Base-by-base conservation (phyloP, 23 tunicate species). In the Halocynthia roretzi region DNA sequence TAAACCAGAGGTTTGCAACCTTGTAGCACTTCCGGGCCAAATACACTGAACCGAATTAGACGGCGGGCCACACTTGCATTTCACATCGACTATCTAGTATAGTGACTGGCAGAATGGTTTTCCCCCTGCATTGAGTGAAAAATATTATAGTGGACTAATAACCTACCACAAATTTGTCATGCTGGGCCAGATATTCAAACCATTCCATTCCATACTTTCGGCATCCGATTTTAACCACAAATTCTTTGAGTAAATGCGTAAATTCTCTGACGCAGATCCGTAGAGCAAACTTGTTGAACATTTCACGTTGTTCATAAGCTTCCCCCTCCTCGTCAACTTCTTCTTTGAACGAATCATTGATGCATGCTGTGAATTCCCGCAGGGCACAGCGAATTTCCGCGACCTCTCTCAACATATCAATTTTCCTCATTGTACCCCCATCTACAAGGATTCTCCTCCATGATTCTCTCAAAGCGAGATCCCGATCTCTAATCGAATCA, bases 171-270 rank as follows among this genome's bases (percentile, higher is more conserved):
- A 74, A 74, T 74, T 74, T 54, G 10, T 15, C 64, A 74, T 74
- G 10, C 14, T 74, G 10, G 22, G 78, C 65, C 5, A 74, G 21
- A 40, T 74, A 21, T 22, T 22, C n/a, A 0, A 74, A 48, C 78
- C 78, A 74, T 56, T 14, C 64, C 9, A 21, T 74, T 10, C 78
- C 78, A 54, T 49, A 74, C 15, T 53, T 74, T 8, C 56, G 6
- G 56, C 62, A 74, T 49, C 78, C 78, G 10, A 74, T 64, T 74
- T 74, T 74, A 14, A 74, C 56, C 8, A 74, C 8, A 5, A 50
- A 74, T n/a, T 74, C 78, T 56, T 74, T 53, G 0, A 74, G 31
- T 14, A 74, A 14, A 10, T 71, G 50, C 5, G 22, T 71, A 17
- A 5, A 5, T n/a, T 51, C 56, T 19, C 5, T 53, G 9, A 19